Evolutionary conservation across 2,113 vertebrate species (phyloP).

Genomic region (Glareola pratincola): DNA sequence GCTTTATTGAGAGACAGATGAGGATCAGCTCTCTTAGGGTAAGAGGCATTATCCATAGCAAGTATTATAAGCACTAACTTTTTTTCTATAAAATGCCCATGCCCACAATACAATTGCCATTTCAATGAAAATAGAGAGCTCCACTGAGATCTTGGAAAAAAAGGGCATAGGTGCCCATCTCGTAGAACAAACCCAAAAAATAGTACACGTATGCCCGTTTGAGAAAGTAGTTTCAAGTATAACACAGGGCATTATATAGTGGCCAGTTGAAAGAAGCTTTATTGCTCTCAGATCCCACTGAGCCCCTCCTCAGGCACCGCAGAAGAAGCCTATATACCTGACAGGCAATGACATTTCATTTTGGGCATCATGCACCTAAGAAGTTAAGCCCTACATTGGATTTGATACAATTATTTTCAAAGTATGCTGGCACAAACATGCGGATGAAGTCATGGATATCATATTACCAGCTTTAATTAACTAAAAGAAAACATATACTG

Average conservation of each 20-base stretch:
- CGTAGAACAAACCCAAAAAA: not conserved
- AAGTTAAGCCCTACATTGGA: not conserved
- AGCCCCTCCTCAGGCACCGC: not conserved
- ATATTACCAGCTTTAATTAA: not conserved
- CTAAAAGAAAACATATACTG: not conserved
- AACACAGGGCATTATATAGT: not conserved
- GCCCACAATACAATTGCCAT: not conserved
- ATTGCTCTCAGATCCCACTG: not conserved
- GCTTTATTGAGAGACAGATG: not conserved
- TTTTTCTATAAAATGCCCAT: not conserved
- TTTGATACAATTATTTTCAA: not conserved
- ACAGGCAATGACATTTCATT: not conserved
- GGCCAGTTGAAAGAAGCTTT: not conserved
- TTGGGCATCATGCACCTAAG: not conserved
- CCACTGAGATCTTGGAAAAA: not conserved
- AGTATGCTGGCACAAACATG: not conserved
- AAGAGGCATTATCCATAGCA: not conserved
- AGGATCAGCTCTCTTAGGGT: not conserved
- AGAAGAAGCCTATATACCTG: not conserved
- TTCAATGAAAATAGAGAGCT: not conserved
- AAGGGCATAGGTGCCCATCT: not conserved
- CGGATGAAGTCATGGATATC: not conserved
- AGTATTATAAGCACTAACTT: not conserved
- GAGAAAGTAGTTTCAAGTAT: not conserved
- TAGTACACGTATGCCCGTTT: not conserved